These are phyloP conservation scores for Sinohyriopsis cumingii DNA, from an alignment of 2,888 invertebrate species.

Conservation along the genomic window DNA sequence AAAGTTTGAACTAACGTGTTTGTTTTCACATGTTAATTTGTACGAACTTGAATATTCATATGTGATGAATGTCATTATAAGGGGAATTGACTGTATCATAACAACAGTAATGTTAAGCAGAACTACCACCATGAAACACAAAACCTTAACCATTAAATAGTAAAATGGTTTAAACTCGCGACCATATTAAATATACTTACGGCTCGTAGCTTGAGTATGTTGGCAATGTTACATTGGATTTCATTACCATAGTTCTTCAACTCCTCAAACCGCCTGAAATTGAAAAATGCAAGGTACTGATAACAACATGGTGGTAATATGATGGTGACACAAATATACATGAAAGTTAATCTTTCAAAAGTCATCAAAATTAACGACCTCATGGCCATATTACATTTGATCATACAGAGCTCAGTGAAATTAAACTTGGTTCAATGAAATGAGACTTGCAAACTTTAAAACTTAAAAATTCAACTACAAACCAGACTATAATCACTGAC, in stretches of 20 bases:
- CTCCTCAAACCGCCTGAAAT: conserved; percentile 78
- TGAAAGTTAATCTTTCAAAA: not conserved
- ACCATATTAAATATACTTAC: conserved; percentile 64
- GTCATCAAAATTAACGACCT: not conserved
- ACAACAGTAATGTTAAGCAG: no score
- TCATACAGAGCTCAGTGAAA: not conserved
- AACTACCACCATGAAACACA: no score
- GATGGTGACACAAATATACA: not conserved
- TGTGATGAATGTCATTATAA: no score
- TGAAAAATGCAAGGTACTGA: conserved; percentile 3
- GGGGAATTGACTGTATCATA: no score
- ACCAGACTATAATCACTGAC: no score
- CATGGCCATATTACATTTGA: not conserved
- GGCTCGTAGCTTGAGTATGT: conserved; percentile 67
- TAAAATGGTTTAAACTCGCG: not conserved
- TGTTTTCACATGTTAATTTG: no score
- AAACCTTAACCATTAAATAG: no score
- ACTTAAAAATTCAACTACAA: no score
- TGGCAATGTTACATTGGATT: conserved; percentile 76
- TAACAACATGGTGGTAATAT: not conserved
- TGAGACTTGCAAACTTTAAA: no score
- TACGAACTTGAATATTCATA: no score
- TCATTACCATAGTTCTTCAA: conserved; percentile 84
- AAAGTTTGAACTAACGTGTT: no score
- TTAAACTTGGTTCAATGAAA: no score